Evolutionary conservation across 1,140 invertebrate species (phyloP), one percentile per base, ranked within the genome.

Genomic region (Ostrea edulis): DNA sequence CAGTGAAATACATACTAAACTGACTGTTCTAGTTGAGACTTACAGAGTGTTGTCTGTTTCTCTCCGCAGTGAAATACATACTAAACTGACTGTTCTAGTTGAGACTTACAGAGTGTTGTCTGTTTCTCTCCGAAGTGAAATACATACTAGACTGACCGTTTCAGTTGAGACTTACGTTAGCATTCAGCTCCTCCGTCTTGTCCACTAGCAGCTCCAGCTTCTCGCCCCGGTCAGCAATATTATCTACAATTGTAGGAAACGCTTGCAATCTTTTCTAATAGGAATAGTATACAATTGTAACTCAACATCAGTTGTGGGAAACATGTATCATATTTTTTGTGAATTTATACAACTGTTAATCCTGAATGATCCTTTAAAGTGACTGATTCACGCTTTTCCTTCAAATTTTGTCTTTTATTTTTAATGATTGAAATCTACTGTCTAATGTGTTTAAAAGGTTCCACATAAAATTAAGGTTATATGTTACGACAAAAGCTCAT

Each of bases 151-250:
- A 22, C n/a, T 25, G 51, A 51, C 17, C 52, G 0, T 17, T 51
- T 4, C 14, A 25, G 3, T 17, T 25, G 29, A 14, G 25, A 97
- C 97, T 97, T 96, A 98, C 98, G 95, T 96, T 97, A 87, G 97
- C 96, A 92, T 96, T 97, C 81, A 99, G 96, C 95, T 98, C 98
- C 94, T 98, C 97, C 81, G 98, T 97, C 96, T 98, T 98, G 93
- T 98, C 97, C 8, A 98, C 97, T 44, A 99, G 96, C 9, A 99
- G 95, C 94, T 99, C 98, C 86, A 99, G 94, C 94, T 97, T 96
- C 95, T 99, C 98, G 14, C 98, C 98, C 90, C 98, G 96, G 95
- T 97, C 97, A 55, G 97, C 96, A 92, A 98, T 96, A 93, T 96
- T 97, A 95, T 98, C 97, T 97, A 95, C 87, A 97, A 12, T 29